Conservation (phyloP, 2,797 vertebrate genomes). For the Gymnoscopelus braueri region DNA sequence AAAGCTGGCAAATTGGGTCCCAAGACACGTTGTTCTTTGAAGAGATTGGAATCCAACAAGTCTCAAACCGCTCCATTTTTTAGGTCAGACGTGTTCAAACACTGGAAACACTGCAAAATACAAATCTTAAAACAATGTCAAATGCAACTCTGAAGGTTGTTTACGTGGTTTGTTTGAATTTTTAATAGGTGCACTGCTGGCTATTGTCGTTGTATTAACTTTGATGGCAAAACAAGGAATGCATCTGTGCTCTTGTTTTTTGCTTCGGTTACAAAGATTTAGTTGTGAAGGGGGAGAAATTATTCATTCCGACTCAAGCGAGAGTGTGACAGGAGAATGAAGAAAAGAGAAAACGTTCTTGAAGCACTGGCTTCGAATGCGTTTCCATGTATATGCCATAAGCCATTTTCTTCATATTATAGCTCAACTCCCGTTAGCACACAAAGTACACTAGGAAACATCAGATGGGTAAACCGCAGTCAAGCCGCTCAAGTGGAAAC, state of each 20-base stretch:
- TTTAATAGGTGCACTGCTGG: constrained; percentile 51
- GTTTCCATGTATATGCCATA: constrained; percentile 66
- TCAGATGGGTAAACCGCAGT: constrained; percentile 4
- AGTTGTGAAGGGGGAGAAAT: constrained; percentile 37
- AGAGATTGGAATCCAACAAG: constrained; percentile 72
- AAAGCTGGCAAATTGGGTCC: constrained; percentile 75
- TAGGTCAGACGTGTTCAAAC: constrained; percentile 61
- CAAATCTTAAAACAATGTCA: constrained; percentile 53
- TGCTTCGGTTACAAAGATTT: constrained; percentile 30
- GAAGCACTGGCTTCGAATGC: constrained; percentile 52
- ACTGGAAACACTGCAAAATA: constrained; percentile 41
- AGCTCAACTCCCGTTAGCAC: constrained; percentile 40
- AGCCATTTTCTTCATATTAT: constrained; percentile 54
- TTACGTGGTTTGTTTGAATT: constrained; percentile 60
- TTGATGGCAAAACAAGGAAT: constrained; percentile 43
- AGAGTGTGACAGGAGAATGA: constrained; percentile 44
- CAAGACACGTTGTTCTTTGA: constrained; percentile 75
- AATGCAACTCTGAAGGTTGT: constrained; percentile 48
- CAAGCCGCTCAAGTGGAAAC: neutral
- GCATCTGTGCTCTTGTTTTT: constrained; percentile 25
- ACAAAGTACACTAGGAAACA: constrained; percentile 25
- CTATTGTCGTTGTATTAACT: constrained; percentile 48
- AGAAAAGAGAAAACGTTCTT: constrained; percentile 31
- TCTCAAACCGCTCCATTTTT: constrained; percentile 59
- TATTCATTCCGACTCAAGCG: constrained; percentile 44